phyloP scores from a whole-genome alignment of 2,797 vertebrate species.

The Rallus crepitans region DNA sequence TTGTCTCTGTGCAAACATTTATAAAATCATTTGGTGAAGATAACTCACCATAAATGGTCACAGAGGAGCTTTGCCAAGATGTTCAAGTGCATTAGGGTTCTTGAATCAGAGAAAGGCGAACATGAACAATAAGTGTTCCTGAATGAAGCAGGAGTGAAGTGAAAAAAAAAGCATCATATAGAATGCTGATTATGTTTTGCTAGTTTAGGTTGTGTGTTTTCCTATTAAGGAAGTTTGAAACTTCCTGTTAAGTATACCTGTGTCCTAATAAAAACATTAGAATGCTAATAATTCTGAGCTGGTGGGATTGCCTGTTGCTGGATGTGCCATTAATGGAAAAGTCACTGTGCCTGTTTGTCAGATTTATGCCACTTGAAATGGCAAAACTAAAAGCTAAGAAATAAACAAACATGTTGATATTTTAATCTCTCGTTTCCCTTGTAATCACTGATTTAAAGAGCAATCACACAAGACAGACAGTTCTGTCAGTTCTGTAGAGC shows the following conservation, averaged over 20 bases:
- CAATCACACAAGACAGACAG: neutral
- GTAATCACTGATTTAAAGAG: neutral
- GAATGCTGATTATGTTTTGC: neutral
- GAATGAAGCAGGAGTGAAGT: neutral
- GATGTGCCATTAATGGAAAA: neutral
- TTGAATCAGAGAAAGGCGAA: neutral
- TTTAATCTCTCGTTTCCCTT: neutral
- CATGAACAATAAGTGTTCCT: neutral
- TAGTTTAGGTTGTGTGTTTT: neutral
- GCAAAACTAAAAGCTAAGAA: neutral
- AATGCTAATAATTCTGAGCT: neutral
- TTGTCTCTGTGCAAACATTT: neutral
- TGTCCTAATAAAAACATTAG: neutral
- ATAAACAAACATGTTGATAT: neutral
- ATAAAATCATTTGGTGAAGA: neutral
- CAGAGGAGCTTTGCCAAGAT: neutral
- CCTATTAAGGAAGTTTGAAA: neutral
- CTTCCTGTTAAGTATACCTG: neutral
- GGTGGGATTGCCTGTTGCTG: neutral
- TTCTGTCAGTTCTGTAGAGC: neutral
- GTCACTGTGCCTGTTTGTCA: neutral
- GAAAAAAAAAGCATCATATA: neutral
- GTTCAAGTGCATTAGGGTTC: neutral
- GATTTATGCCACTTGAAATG: slow-evolving; percentile 7
- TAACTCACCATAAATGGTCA: neutral